Conservation (phyloP, 2,797 vertebrate genomes). For the Staurois parvus region DNA sequence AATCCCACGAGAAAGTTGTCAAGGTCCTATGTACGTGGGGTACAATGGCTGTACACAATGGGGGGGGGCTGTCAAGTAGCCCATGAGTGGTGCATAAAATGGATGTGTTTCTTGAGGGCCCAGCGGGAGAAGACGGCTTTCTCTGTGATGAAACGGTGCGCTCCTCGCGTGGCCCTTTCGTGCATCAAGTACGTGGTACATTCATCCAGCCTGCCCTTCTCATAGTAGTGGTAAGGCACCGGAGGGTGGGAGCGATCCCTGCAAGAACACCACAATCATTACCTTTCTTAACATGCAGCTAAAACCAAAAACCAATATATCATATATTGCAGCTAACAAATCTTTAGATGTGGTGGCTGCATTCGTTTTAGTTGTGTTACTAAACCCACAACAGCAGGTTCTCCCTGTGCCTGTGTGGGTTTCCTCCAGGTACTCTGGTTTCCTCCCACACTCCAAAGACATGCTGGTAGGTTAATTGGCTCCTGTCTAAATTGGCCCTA, state of each 20-base stretch:
- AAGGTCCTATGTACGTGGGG: background rate
- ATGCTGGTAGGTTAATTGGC: no score
- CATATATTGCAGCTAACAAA: no score
- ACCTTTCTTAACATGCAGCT: no score
- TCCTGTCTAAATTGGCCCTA: no score
- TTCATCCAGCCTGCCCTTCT: conserved; percentile 82
- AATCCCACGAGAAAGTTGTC: background rate
- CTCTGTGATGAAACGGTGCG: conserved; percentile 96
- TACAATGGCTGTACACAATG: background rate
- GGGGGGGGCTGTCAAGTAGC: conserved; percentile 45
- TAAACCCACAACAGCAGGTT: no score
- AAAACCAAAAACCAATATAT: no score
- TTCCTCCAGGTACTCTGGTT: no score
- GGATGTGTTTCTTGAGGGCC: conserved; percentile 83
- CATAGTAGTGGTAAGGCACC: conserved; percentile 95
- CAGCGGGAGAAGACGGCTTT: conserved; percentile 92
- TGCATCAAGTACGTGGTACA: conserved; percentile 90
- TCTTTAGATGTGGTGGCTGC: no score
- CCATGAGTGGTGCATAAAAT: conserved; percentile 87
- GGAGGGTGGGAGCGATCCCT: conserved; percentile 78
- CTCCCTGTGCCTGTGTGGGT: no score
- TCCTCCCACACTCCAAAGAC: no score
- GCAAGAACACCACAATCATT: background rate
- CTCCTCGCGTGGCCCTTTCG: conserved; percentile 78
- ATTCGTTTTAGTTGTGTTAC: no score